phyloP scores from a whole-genome alignment of 2,113 vertebrate genomes.

The Fregetta grallaria region DNA sequence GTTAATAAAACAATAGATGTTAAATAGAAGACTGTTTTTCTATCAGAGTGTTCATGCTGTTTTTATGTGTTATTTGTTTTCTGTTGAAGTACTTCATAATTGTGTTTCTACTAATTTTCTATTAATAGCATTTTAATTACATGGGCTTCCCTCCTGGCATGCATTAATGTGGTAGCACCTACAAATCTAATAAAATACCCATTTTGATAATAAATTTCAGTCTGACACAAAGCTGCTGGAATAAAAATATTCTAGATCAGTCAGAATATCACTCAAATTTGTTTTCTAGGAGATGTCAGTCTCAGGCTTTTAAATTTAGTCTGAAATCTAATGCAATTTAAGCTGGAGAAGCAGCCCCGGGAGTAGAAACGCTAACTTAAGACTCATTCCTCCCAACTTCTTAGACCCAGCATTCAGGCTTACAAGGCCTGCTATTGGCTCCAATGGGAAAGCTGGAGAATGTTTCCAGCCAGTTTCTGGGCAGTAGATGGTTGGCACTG shows the following conservation, averaged over 20 bases:
- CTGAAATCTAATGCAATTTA: background rate
- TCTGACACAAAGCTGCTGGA: background rate
- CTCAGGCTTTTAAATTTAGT: background rate
- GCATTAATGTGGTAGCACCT: background rate
- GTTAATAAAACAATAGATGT: background rate
- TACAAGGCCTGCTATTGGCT: background rate
- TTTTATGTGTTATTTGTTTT: background rate
- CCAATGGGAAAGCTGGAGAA: background rate
- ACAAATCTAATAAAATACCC: background rate
- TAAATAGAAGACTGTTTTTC: background rate
- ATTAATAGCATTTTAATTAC: slow-evolving; percentile 12
- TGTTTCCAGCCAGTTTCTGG: background rate
- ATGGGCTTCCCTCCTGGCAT: background rate
- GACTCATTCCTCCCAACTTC: background rate
- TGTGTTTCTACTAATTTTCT: background rate
- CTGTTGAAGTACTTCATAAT: background rate
- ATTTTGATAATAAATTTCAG: background rate
- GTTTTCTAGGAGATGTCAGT: background rate
- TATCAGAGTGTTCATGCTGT: background rate
- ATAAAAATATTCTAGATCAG: background rate
- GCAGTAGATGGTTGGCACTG: background rate
- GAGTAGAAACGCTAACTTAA: background rate
- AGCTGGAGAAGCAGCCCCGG: background rate
- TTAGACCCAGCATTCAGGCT: background rate
- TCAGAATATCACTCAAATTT: background rate